Evolutionary conservation across 92 coral and sea anemone genomes (phyloP).

Genomic region (Metridium senile): DNA sequence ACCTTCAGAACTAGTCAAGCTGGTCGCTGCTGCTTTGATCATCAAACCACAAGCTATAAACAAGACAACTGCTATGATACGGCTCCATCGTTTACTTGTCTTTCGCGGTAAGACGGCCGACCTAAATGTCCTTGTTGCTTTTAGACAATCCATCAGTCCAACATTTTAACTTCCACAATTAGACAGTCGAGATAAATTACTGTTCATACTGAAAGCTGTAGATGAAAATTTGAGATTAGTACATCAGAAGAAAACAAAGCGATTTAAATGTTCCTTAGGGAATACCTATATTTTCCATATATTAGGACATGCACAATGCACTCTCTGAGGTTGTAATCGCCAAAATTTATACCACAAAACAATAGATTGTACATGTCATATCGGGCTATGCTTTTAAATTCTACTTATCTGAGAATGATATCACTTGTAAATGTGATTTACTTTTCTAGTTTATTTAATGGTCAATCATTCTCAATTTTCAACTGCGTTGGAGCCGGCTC

Average conservation of each 20-base stretch:
- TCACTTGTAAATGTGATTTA: neutral
- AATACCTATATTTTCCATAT: conserved; percentile 9
- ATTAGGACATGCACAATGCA: conserved; percentile 15
- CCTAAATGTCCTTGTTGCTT: conserved; percentile 52
- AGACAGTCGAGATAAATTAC: conserved; percentile 11
- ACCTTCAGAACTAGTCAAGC: conserved; percentile 70
- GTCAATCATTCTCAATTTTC: conserved; percentile 17
- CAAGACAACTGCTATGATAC: conserved; percentile 65
- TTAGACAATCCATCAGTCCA: conserved; percentile 65
- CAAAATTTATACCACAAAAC: neutral
- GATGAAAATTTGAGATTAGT: conserved; percentile 20
- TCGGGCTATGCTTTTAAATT: neutral
- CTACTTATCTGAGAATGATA: neutral
- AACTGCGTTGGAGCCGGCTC: conserved; percentile 7
- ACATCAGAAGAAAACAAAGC: conserved; percentile 15
- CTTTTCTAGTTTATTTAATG: neutral
- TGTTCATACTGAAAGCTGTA: conserved; percentile 15
- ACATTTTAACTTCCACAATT: conserved; percentile 19
- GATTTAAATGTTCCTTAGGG: conserved; percentile 6
- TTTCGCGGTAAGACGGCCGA: conserved; percentile 57
- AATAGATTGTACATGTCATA: conserved; percentile 3
- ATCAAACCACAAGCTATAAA: conserved; percentile 85
- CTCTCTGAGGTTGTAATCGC: conserved; percentile 11
- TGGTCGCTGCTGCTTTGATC: conserved; percentile 60
- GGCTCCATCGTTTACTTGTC: conserved; percentile 60